These are phyloP conservation scores for Jacana jacana DNA, from an alignment of 2,113 vertebrate genomes.

Conservation along the genomic window DNA sequence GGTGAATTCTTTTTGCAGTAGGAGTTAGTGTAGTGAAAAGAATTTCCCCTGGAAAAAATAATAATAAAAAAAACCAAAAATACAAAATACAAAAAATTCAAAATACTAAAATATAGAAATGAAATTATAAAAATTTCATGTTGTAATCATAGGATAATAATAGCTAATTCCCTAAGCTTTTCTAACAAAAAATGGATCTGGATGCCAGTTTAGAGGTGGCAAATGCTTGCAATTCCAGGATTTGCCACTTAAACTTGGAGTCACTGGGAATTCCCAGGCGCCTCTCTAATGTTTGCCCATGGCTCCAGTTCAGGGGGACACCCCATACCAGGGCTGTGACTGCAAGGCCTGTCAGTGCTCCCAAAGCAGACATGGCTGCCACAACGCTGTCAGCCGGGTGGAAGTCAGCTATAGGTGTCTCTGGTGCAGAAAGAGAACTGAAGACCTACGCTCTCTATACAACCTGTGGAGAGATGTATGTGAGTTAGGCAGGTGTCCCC, in stretches of 20 bases:
- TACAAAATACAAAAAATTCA: no score
- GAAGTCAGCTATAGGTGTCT: neutral
- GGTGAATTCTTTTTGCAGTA: neutral
- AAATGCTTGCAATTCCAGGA: neutral
- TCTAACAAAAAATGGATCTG: neutral
- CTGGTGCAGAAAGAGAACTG: neutral
- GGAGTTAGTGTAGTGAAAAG: neutral
- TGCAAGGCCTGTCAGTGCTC: neutral
- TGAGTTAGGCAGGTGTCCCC: neutral
- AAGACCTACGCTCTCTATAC: neutral
- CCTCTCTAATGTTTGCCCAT: accelerated
- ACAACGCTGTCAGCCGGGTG: no score
- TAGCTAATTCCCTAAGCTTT: neutral
- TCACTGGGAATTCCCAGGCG: neutral
- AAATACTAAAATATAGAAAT: neutral
- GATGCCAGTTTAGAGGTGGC: neutral
- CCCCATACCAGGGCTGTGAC: accelerated
- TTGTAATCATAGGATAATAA: neutral
- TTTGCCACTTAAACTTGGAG: neutral
- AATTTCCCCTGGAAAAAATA: no score
- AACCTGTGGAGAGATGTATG: neutral
- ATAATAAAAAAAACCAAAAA: no score
- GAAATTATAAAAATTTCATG: neutral
- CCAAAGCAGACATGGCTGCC: neutral
- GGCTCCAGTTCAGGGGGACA: neutral